Conservation (phyloP, 2,113 vertebrate species). For the Sciurus niger region DNA sequence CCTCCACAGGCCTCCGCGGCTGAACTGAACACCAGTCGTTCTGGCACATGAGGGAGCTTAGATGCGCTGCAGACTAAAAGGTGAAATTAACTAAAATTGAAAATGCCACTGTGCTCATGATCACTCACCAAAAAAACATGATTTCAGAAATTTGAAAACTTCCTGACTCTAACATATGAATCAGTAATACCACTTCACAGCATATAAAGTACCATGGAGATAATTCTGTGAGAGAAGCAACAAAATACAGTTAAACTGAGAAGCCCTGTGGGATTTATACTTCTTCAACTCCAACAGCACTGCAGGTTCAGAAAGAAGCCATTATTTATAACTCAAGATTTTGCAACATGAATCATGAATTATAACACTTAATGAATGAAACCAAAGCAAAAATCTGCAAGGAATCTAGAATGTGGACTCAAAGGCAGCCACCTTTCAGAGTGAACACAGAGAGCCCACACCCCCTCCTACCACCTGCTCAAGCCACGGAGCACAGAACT, state of each 20-base stretch:
- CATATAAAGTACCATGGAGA: not conserved
- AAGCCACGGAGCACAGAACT: rapidly evolving
- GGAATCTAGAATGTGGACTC: rapidly evolving
- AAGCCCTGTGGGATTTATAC: not conserved
- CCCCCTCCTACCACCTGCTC: rapidly evolving
- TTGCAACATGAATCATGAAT: rapidly evolving
- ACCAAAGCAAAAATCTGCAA: not conserved
- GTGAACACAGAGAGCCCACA: rapidly evolving
- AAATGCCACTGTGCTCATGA: not conserved
- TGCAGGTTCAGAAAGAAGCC: not conserved
- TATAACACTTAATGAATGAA: not conserved
- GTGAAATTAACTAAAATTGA: rapidly evolving
- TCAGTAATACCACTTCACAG: not conserved
- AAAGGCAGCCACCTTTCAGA: not conserved
- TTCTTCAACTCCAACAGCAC: not conserved
- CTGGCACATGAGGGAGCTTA: rapidly evolving
- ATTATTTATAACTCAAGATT: not conserved
- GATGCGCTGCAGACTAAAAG: rapidly evolving
- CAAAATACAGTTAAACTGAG: not conserved
- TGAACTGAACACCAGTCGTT: rapidly evolving
- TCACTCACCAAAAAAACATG: not conserved
- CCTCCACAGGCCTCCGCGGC: rapidly evolving
- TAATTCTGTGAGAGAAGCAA: not conserved
- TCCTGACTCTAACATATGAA: rapidly evolving
- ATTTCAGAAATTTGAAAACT: not conserved